These are phyloP conservation scores for Pharmacophagus antenor DNA, from an alignment of 2,888 invertebrate species.

Conservation along the genomic window DNA sequence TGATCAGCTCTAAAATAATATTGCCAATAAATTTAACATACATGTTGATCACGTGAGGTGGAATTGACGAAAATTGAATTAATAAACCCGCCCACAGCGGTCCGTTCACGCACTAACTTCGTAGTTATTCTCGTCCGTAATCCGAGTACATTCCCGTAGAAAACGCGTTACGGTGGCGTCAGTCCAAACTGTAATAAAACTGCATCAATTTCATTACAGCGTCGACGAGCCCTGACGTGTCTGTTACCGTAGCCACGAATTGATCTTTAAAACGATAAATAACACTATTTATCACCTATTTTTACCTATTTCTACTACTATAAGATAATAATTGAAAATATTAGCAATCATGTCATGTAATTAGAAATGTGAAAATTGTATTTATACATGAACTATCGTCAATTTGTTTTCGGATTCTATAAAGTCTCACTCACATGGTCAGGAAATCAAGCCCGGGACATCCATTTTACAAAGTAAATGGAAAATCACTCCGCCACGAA, in stretches of 20 bases:
- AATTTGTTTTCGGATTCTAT: too few relatives aligned
- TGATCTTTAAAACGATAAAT: neutral
- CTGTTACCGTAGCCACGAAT: constrained; percentile 6
- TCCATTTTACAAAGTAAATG: too few relatives aligned
- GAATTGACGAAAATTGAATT: constrained; percentile 21
- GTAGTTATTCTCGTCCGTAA: constrained; percentile 28
- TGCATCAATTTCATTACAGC: constrained; percentile 20
- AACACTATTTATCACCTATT: too few relatives aligned
- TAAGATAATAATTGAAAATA: too few relatives aligned
- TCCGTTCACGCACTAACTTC: constrained; percentile 13
- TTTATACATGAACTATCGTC: too few relatives aligned
- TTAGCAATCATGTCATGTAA: too few relatives aligned
- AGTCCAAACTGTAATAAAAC: constrained; percentile 26
- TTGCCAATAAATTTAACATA: neutral
- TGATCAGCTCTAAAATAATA: neutral
- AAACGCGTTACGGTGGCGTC: constrained; percentile 27
- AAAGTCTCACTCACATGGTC: too few relatives aligned
- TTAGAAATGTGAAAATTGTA: too few relatives aligned
- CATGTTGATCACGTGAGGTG: constrained; percentile 5
- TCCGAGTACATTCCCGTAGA: constrained; percentile 20
- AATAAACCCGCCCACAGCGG: constrained; percentile 15
- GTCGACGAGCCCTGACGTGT: constrained; percentile 11
- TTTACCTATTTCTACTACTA: too few relatives aligned
- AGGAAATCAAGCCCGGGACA: too few relatives aligned
- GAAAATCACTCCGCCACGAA: too few relatives aligned